phyloP scores from a whole-genome alignment of 2,113 vertebrate species.

The Romanogobio albipinnatus region DNA sequence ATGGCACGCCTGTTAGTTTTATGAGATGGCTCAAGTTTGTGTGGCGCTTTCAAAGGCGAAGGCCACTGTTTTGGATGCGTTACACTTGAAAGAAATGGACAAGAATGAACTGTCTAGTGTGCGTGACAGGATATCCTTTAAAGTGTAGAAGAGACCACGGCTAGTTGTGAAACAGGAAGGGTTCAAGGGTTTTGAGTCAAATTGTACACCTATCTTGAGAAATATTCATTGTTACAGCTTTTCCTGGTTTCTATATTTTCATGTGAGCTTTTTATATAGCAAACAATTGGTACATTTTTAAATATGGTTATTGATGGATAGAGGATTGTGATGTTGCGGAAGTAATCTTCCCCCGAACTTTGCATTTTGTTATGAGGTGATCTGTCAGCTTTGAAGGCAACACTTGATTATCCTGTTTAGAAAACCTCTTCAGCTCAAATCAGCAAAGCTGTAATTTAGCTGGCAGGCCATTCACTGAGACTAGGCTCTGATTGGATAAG shows the following conservation, averaged over 20 bases:
- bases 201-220: neutral
- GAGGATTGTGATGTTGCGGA: slow-evolving; percentile 43
- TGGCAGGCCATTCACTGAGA: slow-evolving; percentile 62
- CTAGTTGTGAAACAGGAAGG: neutral
- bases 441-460: slow-evolving; percentile 69
- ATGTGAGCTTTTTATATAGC: neutral
- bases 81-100: slow-evolving; percentile 37
- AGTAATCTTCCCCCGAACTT: slow-evolving; percentile 60
- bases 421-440: slow-evolving; percentile 67
- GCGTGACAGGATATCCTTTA: slow-evolving; percentile 3
- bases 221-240: too few relatives aligned
- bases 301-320: neutral
- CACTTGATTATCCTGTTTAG: slow-evolving; percentile 69
- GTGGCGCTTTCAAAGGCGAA: slow-evolving; percentile 39
- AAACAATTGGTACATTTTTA: neutral
- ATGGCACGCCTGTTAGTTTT: slow-evolving; percentile 66
- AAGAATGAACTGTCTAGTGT: slow-evolving; percentile 19
- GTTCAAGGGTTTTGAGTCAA: neutral
- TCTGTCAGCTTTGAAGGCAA: slow-evolving; percentile 49
- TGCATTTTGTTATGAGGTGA: slow-evolving; percentile 60
- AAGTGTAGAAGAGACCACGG: neutral
- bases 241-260: too few relatives aligned
- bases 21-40: slow-evolving; percentile 60
- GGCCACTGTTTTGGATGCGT: slow-evolving; percentile 19
- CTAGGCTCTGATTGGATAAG: slow-evolving; percentile 70